These are phyloP conservation scores for Macaca nemestrina DNA, from an alignment of 2,113 vertebrate genomes.

Conservation along the genomic window DNA sequence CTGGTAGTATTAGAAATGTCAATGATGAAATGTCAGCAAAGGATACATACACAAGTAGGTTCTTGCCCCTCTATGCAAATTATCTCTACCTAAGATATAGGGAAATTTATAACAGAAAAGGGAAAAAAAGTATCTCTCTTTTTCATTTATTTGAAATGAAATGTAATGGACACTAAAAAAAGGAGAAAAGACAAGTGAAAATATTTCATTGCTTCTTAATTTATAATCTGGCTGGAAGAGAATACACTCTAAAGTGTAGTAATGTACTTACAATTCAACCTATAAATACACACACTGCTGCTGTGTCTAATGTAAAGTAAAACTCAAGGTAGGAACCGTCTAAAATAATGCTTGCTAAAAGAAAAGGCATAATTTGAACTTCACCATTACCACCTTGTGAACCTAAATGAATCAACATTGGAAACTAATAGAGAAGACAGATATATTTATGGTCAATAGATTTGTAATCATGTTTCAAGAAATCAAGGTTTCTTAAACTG, in stretches of 20 bases:
- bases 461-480: neutral
- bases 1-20: neutral
- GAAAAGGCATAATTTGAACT: neutral
- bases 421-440: neutral
- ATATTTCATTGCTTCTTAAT: constrained; percentile 17
- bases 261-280: neutral
- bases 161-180: neutral
- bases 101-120: neutral
- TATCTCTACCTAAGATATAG: neutral
- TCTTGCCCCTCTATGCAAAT: neutral
- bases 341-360: neutral
- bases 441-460: neutral
- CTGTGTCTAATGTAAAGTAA: neutral
- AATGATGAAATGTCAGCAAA: neutral
- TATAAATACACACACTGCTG: neutral
- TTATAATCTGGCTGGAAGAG: neutral
- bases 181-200: neutral
- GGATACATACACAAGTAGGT: neutral
- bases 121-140: neutral
- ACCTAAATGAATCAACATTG: neutral
- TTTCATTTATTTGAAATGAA: neutral
- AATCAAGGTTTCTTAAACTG: neutral
- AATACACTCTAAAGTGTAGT: neutral
- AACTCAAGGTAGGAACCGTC: neutral
- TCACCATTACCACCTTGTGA: neutral